Evolutionary conservation across 2,113 vertebrate species (phyloP).

Genomic region (Mesembrinibis cayennensis): DNA sequence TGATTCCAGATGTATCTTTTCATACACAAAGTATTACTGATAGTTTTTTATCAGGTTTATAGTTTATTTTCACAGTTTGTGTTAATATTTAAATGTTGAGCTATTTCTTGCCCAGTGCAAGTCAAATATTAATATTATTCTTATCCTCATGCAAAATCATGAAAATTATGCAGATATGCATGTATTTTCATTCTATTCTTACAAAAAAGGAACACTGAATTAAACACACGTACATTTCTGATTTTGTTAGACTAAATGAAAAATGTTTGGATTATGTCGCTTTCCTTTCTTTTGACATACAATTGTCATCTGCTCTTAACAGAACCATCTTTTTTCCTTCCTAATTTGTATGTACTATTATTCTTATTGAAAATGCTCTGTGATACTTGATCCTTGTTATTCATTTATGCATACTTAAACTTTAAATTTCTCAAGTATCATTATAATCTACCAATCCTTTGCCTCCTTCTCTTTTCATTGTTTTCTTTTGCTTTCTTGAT

Average conservation of each 20-base stretch:
- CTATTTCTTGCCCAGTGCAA: not conserved
- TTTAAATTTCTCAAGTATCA: not conserved
- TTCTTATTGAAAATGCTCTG: not conserved
- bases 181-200: not conserved
- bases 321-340: not conserved
- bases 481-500: not conserved
- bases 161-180: not conserved
- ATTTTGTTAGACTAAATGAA: slow-evolving; percentile 4
- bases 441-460: not conserved
- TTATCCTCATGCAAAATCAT: not conserved
- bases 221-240: not conserved
- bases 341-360: not conserved
- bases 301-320: not conserved
- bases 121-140: not conserved
- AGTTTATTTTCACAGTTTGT: not conserved
- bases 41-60: not conserved
- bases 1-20: not conserved
- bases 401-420: not conserved
- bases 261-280: not conserved
- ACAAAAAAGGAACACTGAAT: not conserved
- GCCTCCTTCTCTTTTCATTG: not conserved
- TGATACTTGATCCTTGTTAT: not conserved
- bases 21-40: not conserved
- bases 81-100: not conserved
- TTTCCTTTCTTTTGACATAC: not conserved